Evolutionary conservation across 2,113 vertebrate genomes (phyloP).

Genomic region (Scolopax mira): DNA sequence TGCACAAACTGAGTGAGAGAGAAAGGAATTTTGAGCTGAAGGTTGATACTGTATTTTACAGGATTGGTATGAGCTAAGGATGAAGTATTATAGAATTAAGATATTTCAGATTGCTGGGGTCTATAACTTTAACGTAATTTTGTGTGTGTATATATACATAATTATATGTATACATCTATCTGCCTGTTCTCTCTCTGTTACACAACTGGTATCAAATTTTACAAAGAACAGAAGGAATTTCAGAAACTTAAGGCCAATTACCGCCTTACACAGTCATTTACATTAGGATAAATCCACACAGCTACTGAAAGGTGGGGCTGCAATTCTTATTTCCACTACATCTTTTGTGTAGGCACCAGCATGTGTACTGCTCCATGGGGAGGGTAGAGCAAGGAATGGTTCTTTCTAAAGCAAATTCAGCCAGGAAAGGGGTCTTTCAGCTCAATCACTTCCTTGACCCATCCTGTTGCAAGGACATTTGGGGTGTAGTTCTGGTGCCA

Average conservation of each 20-base stretch:
- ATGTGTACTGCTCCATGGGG: rapidly evolving
- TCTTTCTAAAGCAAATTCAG: not conserved
- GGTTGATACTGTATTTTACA: not conserved
- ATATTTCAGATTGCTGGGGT: not conserved
- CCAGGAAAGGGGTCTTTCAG: not conserved
- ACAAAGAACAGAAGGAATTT: not conserved
- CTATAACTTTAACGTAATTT: not conserved
- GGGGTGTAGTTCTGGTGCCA: not conserved
- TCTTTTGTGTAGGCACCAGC: not conserved
- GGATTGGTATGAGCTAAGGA: not conserved
- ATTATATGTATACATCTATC: not conserved
- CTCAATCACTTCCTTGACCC: not conserved
- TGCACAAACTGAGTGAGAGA: not conserved
- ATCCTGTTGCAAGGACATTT: rapidly evolving
- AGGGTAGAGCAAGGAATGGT: not conserved
- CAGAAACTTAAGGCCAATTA: not conserved
- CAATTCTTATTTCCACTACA: not conserved
- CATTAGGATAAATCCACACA: not conserved
- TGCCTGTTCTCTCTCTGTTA: not conserved
- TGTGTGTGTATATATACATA: not conserved
- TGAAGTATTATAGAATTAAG: not conserved
- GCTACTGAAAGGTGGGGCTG: not conserved
- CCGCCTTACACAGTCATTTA: not conserved
- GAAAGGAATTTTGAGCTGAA: not conserved
- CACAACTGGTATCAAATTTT: not conserved